Base-by-base conservation (phyloP, 2,797 vertebrate genomes). In the Poeciliopsis presidionis region DNA sequence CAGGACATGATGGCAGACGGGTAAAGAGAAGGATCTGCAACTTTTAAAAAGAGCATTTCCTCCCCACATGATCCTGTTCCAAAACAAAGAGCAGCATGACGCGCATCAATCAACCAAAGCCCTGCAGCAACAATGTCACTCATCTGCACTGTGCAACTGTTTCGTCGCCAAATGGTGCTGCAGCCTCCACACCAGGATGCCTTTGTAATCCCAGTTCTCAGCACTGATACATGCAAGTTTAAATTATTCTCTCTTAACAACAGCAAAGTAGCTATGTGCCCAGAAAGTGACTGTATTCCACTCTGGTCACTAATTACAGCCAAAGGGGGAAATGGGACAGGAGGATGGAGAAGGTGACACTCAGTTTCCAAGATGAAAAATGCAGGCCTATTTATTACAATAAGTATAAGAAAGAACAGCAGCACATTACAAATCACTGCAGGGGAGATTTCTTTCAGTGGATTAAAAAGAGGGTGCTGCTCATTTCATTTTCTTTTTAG, bases 291-390 rank as follows among this genome's bases (percentile, higher is more conserved):
- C 59, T 51, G 53, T 57, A 73, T 70, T 73, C 63, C 75, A 74
- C 81, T 88, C 82, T 77, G 79, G 76, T 88, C 85, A 67, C 89
- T 93, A 93, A 94, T 94, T 93, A 92, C 77, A 89, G 90, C 93
- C 87, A 81, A 86, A 76, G 91, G 90, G 78, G 75, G 43, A 53
- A 82, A 82, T 33, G 57, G 28, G 57, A 2, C 51, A 4, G 59
- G 30, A 36, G 30, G 57, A 61, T 16, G 33, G 33, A 36, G 36
- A 22, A 36, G 20, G 83, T 88, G 85, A 90, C 88, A 80, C 75
- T 81, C 74, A 67, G 53, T 55, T 83, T 82, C 82, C 74, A 78
- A 81, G 78, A 78, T 88, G 74, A 88, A 90, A 89, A 88, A 91
- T 89, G 85, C 73, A 83, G 78, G 80, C 79, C 86, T 87, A 91